phyloP scores from a whole-genome alignment of 2,113 vertebrate species.

The Mustelus asterias region DNA sequence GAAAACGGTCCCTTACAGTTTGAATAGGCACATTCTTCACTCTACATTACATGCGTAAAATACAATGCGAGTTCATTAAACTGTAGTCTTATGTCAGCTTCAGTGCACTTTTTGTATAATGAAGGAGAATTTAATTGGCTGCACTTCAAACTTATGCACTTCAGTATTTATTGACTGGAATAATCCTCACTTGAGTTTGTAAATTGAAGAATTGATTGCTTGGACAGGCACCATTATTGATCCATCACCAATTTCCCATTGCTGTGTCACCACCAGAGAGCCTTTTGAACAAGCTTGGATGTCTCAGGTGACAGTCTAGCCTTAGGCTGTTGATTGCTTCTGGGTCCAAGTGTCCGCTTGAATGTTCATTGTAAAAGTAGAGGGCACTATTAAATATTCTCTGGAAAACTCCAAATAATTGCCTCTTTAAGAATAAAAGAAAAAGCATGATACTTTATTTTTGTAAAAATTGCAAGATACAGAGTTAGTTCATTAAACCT shows the following conservation, averaged over 20 bases:
- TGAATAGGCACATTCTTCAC: constrained; percentile 17
- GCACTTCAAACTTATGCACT: background rate
- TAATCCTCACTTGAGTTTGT: constrained; percentile 28
- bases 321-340: background rate
- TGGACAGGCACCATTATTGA: constrained; percentile 24
- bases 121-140: constrained; percentile 22
- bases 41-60: constrained; percentile 5
- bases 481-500: background rate
- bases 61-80: constrained; percentile 29
- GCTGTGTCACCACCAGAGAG: constrained; percentile 16
- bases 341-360: constrained; percentile 12
- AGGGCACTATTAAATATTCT: background rate
- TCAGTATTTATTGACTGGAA: background rate
- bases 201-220: constrained; percentile 29
- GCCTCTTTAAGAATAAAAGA: background rate
- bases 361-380: background rate
- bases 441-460: background rate
- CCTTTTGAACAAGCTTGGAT: constrained; percentile 8
- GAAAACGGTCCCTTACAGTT: constrained; percentile 12
- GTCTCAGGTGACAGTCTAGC: constrained; percentile 8
- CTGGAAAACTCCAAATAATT: background rate
- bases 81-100: constrained; percentile 11
- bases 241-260: constrained; percentile 15
- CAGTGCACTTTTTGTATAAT: constrained; percentile 27
- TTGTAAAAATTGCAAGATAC: background rate